Conservation (phyloP, 2,113 vertebrate species). For the Tylochromis polylepis region DNA sequence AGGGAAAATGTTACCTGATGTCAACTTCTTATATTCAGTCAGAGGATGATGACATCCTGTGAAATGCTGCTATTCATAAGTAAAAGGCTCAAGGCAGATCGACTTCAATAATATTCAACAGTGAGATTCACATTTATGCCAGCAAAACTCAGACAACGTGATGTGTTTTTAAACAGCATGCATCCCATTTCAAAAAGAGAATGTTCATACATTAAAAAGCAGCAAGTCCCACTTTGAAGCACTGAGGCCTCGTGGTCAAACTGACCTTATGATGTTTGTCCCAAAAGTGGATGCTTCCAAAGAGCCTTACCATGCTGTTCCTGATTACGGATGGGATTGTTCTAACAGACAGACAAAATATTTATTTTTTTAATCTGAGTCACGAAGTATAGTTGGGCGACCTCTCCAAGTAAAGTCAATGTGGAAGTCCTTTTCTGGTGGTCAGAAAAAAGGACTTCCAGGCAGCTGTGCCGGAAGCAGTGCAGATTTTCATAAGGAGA, state of each 20-base stretch:
- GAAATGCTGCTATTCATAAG: conserved; percentile 53
- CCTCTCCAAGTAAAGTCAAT: background rate
- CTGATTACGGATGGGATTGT: background rate
- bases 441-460: background rate
- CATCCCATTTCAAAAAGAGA: background rate
- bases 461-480: background rate
- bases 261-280: background rate
- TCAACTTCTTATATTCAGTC: background rate
- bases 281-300: background rate
- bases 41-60: conserved; percentile 55
- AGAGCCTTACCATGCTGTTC: background rate
- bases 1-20: conserved; percentile 2
- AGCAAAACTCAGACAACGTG: conserved; percentile 13
- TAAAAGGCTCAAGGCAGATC: conserved; percentile 28
- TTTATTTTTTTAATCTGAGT: background rate
- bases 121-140: conserved; percentile 15
- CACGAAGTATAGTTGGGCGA: background rate
- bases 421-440: background rate
- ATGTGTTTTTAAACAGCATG: conserved; percentile 5
- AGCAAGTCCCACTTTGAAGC: background rate
- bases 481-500: background rate
- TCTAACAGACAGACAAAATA: background rate
- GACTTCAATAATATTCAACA: conserved; percentile 23
- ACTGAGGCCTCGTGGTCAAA: background rate
- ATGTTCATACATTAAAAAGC: background rate